Evolutionary conservation across 2,113 vertebrate species (phyloP).

Genomic region (Mormoops blainvillei): DNA sequence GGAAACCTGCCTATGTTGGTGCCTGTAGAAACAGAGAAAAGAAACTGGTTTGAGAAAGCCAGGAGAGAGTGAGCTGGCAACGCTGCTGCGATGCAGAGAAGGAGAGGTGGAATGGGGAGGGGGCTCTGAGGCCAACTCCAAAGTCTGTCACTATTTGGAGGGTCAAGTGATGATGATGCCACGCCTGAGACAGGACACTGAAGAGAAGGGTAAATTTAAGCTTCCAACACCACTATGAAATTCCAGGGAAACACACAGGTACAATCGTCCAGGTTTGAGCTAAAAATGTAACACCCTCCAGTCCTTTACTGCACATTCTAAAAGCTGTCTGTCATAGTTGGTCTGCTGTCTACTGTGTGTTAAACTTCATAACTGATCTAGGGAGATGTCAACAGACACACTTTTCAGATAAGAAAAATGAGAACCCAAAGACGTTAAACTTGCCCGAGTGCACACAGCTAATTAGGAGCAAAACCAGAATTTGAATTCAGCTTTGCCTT

Average conservation of each 20-base stretch:
- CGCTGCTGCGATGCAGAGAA: neutral
- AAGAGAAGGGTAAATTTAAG: neutral
- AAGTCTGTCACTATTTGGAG: neutral
- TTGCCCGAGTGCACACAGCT: neutral
- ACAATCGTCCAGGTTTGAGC: neutral
- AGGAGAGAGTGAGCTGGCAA: neutral
- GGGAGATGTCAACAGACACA: neutral
- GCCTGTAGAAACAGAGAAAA: neutral
- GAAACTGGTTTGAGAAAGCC: neutral
- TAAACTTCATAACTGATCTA: neutral
- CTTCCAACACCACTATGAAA: neutral
- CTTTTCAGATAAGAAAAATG: neutral
- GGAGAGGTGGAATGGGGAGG: neutral
- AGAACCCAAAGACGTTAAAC: neutral
- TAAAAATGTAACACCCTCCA: neutral
- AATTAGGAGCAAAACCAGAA: neutral
- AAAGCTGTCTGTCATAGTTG: neutral
- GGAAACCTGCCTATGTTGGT: neutral
- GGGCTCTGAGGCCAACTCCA: neutral
- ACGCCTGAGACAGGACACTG: neutral
- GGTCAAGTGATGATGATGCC: neutral
- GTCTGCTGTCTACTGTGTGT: neutral
- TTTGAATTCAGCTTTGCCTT: neutral
- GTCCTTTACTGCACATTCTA: no score
- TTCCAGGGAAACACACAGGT: neutral